Conservation (phyloP, 53 echinoderm and acorn worm genomes). For the Echinometra lucunter region DNA sequence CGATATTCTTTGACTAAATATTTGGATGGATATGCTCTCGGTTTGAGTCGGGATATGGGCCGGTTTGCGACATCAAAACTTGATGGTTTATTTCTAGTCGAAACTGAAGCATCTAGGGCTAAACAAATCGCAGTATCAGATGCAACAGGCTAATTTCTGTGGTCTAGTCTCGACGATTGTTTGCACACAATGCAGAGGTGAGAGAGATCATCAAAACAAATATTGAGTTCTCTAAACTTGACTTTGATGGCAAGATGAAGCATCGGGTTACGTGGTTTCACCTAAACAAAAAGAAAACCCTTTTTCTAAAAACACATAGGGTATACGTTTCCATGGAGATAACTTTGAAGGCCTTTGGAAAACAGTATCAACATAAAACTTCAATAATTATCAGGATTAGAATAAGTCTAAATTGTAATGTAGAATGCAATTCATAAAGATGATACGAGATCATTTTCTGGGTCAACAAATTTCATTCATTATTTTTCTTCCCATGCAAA, state of each 20-base stretch:
- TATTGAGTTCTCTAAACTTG: constrained; percentile 49
- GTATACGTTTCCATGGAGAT: too few species aligned
- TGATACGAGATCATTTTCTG: neutral
- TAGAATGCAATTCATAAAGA: too few species aligned
- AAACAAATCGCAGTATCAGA: constrained; percentile 63
- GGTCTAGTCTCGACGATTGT: constrained; percentile 14
- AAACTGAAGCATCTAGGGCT: constrained; percentile 58
- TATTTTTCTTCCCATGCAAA: neutral
- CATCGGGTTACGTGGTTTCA: constrained; percentile 16
- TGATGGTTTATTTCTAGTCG: constrained; percentile 59
- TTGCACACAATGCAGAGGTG: constrained; percentile 66
- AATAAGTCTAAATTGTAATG: too few species aligned
- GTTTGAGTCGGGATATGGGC: constrained; percentile 47
- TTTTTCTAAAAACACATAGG: neutral
- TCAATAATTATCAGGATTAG: too few species aligned
- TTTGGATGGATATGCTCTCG: constrained; percentile 64
- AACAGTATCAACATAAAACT: neutral
- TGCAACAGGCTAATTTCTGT: constrained; percentile 55
- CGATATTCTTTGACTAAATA: constrained; percentile 71
- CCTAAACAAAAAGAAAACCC: neutral
- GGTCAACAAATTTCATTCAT: neutral
- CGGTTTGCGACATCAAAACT: constrained; percentile 64
- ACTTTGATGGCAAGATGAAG: constrained; percentile 8
- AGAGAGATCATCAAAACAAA: constrained; percentile 67
- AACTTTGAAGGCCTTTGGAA: neutral